A percentile compares a stretch with the other conserved stretches of the same genome.
Evolutionary conservation across 37 sponge, comb jelly and placozoan genomes (phyloP).

Genomic region (Spongilla lacustris): DNA sequence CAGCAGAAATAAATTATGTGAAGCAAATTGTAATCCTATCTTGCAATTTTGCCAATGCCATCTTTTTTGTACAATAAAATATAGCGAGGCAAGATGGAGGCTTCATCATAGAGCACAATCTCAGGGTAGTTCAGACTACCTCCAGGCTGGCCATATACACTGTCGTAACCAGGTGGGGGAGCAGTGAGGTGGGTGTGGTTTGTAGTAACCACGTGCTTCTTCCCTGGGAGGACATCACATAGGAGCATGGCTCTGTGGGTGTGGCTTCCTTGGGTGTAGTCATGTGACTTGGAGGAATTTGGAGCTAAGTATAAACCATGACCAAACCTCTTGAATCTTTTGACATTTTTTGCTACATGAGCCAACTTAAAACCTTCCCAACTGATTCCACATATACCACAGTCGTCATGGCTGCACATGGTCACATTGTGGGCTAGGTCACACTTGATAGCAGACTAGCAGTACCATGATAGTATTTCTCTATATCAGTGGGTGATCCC

Average conservation of each 20-base stretch:
- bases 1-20: too few species aligned
- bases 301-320: constrained; percentile 80
- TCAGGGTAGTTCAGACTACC: constrained; percentile 59
- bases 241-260: constrained; percentile 71
- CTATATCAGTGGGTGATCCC: too few species aligned
- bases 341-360: constrained; percentile 26
- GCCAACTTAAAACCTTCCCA: constrained; percentile 23
- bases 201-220: constrained; percentile 39
- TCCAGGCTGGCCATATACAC: constrained; percentile 64
- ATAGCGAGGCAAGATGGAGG: constrained; percentile 64
- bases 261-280: constrained; percentile 74
- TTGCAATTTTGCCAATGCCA: constrained; percentile 61
- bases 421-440: too few species aligned
- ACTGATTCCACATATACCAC: constrained; percentile 57
- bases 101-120: constrained; percentile 55
- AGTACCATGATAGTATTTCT: too few species aligned
- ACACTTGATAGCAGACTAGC: too few species aligned
- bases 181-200: constrained; percentile 23
- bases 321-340: constrained; percentile 67
- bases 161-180: constrained; percentile 68
- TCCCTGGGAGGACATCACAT: constrained; percentile 72
- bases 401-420: not conserved
- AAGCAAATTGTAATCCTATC: not conserved
- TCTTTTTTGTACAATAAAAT: constrained; percentile 72
- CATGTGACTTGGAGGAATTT: constrained; percentile 80